Base-by-base conservation (phyloP, 2,113 vertebrate genomes). In the Poeciliopsis retropinna region DNA sequence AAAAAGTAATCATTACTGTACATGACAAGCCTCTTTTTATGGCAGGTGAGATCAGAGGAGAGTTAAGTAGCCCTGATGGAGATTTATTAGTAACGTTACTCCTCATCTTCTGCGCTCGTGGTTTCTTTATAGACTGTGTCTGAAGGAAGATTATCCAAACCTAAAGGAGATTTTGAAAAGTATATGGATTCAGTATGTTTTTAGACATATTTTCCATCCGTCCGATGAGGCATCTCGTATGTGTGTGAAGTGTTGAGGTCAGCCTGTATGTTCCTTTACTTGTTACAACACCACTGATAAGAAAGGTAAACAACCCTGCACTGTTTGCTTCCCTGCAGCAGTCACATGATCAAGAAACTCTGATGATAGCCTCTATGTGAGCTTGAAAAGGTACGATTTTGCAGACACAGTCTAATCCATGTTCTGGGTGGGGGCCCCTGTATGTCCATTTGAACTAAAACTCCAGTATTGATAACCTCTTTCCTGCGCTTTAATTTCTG, bases 241-340 rank as follows among this genome's bases (percentile, higher is more conserved):
- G 57, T 67, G 62, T 73, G 66, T 67, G 60, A 62, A 78, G 61
- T 70, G 70, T 63, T 76, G 82, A 81, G 84, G 85, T 88, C 84
- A 91, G 73, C 70, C 71, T 84, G 81, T 82, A 76, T 91, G 90
- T 85, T 82, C 76, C 73, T 89, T 84, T 67, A 84, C 89, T 89
- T 89, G 90, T 92, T 92, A 91, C 92, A 92, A 93, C 89, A 93
- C 78, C 47, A 28, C 76, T 87, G 92, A 93, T 93, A 93, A 92
- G 91, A 74, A 85, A 67, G 70, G 88, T 89, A 93, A 93, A 92
- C 90, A 91, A 76, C 72, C 68, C 44, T 71, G 78, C 78, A 74
- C 83, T 86, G 88, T 92, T 93, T 91, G 89, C 89, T 83, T 80
- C 85, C 69, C 64, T 64, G 60, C 68, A 69, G 64, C 3, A 10